These are phyloP conservation scores for Procavia capensis DNA, from an alignment of 2,113 vertebrate species.

Conservation along the genomic window DNA sequence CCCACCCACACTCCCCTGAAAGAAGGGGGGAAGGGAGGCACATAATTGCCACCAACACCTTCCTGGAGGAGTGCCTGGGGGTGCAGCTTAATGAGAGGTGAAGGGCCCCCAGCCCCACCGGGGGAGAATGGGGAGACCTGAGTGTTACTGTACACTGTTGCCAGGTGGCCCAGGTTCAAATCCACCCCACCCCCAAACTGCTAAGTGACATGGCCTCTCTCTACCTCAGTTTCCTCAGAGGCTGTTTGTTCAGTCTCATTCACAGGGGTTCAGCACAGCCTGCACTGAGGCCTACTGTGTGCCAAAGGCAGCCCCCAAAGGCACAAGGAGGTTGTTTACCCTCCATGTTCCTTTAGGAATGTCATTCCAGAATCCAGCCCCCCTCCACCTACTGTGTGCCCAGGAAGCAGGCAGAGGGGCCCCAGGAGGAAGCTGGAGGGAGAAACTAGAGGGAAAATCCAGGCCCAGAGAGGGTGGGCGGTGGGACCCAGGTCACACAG, in stretches of 20 bases:
- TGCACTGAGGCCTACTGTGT: not conserved
- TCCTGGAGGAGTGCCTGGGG: not conserved
- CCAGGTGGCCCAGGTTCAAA: fast-evolving
- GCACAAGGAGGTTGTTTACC: fast-evolving
- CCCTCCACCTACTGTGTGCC: not conserved
- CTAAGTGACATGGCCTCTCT: not conserved
- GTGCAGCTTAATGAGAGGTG: not conserved
- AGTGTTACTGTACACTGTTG: not conserved
- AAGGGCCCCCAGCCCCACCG: not conserved
- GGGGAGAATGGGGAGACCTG: not conserved
- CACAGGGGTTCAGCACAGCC: not conserved
- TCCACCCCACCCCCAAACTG: fast-evolving
- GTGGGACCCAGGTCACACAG: constrained; percentile 59
- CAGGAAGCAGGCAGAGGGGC: not conserved
- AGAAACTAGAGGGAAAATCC: not conserved
- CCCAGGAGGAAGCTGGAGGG: not conserved
- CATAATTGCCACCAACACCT: not conserved
- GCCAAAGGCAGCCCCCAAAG: not conserved
- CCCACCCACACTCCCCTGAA: not conserved
- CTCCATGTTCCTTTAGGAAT: not conserved
- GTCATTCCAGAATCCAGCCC: not conserved
- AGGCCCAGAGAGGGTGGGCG: constrained; percentile 60
- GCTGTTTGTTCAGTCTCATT: not conserved
- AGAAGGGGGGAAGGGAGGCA: not conserved
- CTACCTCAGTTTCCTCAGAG: not conserved